Base-by-base conservation (phyloP, 2,888 invertebrate genomes). In the Dicyrtoma fusca region DNA sequence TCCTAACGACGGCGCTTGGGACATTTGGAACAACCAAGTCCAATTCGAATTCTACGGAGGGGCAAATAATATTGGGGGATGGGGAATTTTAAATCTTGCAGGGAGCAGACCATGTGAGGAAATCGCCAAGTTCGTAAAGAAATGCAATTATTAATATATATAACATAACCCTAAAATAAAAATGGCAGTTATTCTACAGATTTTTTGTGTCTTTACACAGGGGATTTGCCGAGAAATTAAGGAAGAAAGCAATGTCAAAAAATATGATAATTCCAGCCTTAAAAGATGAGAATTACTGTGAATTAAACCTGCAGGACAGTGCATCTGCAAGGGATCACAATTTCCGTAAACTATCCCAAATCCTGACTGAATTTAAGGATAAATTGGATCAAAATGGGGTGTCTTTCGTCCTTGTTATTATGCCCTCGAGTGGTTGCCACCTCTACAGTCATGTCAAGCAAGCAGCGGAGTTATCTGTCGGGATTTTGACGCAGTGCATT, bases 401-500 rank as follows among this genome's bases (percentile, higher is more conserved):
- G 4, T 19, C 19, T 21, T 57, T 57, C 23, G 57, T 57, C 23
- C 57, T 57, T 4, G 57, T 57, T 5, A 57, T 57, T 13, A 13
- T 57, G 10, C 57, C 57, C 11, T 14, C 19, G 3, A 57, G 19
- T 5, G 23, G 23, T 57, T 21, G 19, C n/a, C 13, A 19, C 11
- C 23, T 13, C 34, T 65, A 51, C 26, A 44, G 26, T 6, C 73
- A 75, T 25, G 73, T 73, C 0, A 75, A 75, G 65, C 75, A 73
- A 49, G 75, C 71, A 13, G 70, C 75, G 4, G 75, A 75, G 25
- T 45, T 75, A 8, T 70, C 79, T 11, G 55, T 80, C 8, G 81
- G 82, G 6, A 78, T 84, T 44, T 80, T 83, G 72, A 84, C 84
- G 14, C 84, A 84, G 77, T 84, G 84, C 73, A 81, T 85, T 26